Conservation (phyloP, 2,888 invertebrate species). For the Mylabris sibirica region DNA sequence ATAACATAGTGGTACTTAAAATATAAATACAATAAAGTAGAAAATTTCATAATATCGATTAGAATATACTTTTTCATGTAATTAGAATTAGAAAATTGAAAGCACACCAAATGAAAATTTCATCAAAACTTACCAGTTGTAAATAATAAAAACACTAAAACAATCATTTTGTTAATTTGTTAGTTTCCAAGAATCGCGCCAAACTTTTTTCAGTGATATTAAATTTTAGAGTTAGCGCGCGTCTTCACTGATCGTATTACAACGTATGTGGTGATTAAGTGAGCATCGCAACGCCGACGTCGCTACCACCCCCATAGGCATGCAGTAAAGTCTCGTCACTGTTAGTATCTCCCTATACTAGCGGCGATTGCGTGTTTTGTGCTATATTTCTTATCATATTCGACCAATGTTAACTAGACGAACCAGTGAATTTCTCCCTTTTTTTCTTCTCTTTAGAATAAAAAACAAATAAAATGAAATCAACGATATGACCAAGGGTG, state of each 20-base stretch:
- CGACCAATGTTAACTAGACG: slow-evolving; percentile 28
- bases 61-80: background rate
- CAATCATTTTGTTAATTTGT: slow-evolving; percentile 16
- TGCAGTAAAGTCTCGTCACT: slow-evolving; percentile 24
- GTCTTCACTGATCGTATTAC: slow-evolving; percentile 18
- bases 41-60: background rate
- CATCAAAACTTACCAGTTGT: slow-evolving; percentile 19
- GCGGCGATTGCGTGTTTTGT: slow-evolving; percentile 34
- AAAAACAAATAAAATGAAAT: background rate
- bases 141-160: slow-evolving; percentile 18
- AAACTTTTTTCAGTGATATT: slow-evolving; percentile 11
- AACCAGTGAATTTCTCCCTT: slow-evolving; percentile 12
- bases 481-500: background rate
- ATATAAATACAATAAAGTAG: background rate
- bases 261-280: slow-evolving; percentile 31
- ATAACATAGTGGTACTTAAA: background rate
- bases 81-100: background rate
- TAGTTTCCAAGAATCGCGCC: slow-evolving; percentile 28
- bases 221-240: slow-evolving; percentile 17
- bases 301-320: slow-evolving; percentile 37
- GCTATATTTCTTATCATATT: slow-evolving; percentile 24
- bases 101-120: background rate
- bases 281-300: slow-evolving; percentile 45
- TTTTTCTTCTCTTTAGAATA: background rate
- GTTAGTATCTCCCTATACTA: slow-evolving; percentile 21